Evolutionary conservation across 2,888 invertebrate species (phyloP).

Genomic region (Andrena chrysosceles): DNA sequence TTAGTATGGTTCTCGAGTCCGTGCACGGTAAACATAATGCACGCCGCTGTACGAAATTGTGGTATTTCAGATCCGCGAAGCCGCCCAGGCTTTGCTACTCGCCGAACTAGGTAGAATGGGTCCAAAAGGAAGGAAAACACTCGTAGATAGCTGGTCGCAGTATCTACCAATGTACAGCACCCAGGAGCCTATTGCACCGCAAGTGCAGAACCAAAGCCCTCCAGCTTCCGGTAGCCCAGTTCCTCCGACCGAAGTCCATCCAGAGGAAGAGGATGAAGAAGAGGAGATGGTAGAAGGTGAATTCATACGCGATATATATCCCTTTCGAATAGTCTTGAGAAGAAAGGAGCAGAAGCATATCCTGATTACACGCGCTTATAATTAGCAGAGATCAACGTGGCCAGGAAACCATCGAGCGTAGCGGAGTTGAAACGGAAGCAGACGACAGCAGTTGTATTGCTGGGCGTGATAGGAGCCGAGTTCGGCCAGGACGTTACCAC

Average conservation of each 20-base stretch:
- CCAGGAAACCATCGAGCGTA: constrained; percentile 93
- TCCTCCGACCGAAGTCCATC: constrained; percentile 78
- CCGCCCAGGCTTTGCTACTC: constrained; percentile 97
- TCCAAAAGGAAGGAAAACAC: constrained; percentile 94
- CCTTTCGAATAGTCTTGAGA: background rate
- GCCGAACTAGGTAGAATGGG: constrained; percentile 96
- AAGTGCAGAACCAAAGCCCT: constrained; percentile 85
- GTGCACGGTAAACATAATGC: background rate
- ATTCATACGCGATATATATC: constrained; percentile 8
- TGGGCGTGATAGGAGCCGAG: constrained; percentile 99
- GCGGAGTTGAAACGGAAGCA: constrained; percentile 97
- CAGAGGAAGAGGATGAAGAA: constrained; percentile 94
- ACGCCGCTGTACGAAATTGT: background rate
- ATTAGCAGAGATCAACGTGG: constrained; percentile 83
- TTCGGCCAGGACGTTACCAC: constrained; percentile 97
- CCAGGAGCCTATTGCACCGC: constrained; percentile 91
- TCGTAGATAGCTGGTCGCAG: constrained; percentile 98
- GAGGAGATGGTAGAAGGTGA: constrained; percentile 92
- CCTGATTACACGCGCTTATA: constrained; percentile 20
- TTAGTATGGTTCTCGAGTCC: constrained; percentile 79
- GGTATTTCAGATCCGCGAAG: constrained; percentile 90
- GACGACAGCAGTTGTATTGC: constrained; percentile 97
- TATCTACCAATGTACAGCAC: constrained; percentile 95
- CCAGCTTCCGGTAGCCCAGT: constrained; percentile 83
- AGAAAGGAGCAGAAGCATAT: background rate